Evolutionary conservation across 1,140 invertebrate species (phyloP).

Genomic region (Ceratina australensis): DNA sequence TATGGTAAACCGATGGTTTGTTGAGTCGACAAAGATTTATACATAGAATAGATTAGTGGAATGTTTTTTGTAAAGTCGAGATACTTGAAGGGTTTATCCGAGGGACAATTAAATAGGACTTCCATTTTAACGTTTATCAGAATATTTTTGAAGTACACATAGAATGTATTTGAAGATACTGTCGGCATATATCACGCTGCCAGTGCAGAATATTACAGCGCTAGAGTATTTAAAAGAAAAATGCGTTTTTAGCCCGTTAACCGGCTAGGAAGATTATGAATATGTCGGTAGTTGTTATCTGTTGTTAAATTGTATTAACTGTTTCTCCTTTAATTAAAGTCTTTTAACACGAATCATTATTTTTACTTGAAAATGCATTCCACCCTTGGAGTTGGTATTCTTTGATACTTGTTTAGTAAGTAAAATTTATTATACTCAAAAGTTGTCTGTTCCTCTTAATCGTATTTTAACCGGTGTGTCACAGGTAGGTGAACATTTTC

Average conservation of each 20-base stretch:
- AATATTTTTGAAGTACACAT: slow-evolving; percentile 10
- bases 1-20: slow-evolving; percentile 9
- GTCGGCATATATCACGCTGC: too few species aligned
- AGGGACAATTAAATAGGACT: slow-evolving; percentile 14
- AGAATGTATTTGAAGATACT: background rate
- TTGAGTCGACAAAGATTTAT: slow-evolving; percentile 22
- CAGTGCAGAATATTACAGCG: slow-evolving; percentile 16
- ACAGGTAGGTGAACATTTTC: slow-evolving; percentile 74
- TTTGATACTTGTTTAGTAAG: slow-evolving; percentile 50
- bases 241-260: slow-evolving; percentile 13
- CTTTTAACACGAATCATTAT: slow-evolving; percentile 47
- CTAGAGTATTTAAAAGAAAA: slow-evolving; percentile 18
- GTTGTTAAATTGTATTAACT: slow-evolving; percentile 45
- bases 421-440: slow-evolving; percentile 48
- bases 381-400: slow-evolving; percentile 74
- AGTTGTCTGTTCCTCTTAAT: slow-evolving; percentile 60
- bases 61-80: slow-evolving; percentile 24
- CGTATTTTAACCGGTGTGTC: slow-evolving; percentile 53
- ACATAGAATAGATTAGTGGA: slow-evolving; percentile 26
- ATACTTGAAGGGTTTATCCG: slow-evolving; percentile 13
- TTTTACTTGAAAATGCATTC: slow-evolving; percentile 65
- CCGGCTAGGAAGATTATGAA: slow-evolving; percentile 25
- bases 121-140: slow-evolving; percentile 6
- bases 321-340: slow-evolving; percentile 42
- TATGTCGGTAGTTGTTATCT: slow-evolving; percentile 32